Evolutionary conservation across 2,113 vertebrate genomes (phyloP).

Genomic region (Lasiurus cinereus): DNA sequence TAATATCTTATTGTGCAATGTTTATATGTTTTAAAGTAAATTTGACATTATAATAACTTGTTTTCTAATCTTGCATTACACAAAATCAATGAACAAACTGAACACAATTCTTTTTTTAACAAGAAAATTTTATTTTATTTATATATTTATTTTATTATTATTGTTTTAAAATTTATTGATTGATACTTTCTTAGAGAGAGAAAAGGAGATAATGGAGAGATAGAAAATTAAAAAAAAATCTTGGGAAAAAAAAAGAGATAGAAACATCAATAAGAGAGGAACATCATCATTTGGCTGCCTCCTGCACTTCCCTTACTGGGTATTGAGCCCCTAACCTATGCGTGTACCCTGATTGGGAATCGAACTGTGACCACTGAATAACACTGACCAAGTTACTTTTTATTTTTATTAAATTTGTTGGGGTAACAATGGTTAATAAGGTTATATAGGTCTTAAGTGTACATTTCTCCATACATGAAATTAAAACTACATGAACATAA

Average conservation of each 20-base stretch:
- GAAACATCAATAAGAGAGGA: too few relatives aligned
- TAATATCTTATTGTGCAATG: not conserved
- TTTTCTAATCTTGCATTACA: not conserved
- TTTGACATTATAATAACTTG: not conserved
- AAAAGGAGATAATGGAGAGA: too few relatives aligned
- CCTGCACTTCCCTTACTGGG: too few relatives aligned
- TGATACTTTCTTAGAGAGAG: not conserved
- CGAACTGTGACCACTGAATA: too few relatives aligned
- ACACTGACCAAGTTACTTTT: not conserved
- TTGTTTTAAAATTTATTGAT: not conserved
- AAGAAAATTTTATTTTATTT: not conserved
- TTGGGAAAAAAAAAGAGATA: too few relatives aligned
- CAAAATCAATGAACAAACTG: not conserved
- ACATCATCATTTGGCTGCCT: too few relatives aligned
- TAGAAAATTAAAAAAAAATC: too few relatives aligned
- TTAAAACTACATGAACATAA: not conserved
- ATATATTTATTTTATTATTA: not conserved
- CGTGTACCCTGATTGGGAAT: too few relatives aligned
- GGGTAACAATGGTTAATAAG: not conserved
- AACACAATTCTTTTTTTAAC: not conserved
- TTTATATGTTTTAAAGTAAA: constrained; percentile 7
- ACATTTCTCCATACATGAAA: not conserved
- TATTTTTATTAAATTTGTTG: not conserved
- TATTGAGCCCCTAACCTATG: too few relatives aligned
- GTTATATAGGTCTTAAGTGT: not conserved